A percentile compares a stretch with the other conserved stretches of the same genome.
Evolutionary conservation across 2,888 invertebrate species (phyloP).

Genomic region (Lathronympha strigana): DNA sequence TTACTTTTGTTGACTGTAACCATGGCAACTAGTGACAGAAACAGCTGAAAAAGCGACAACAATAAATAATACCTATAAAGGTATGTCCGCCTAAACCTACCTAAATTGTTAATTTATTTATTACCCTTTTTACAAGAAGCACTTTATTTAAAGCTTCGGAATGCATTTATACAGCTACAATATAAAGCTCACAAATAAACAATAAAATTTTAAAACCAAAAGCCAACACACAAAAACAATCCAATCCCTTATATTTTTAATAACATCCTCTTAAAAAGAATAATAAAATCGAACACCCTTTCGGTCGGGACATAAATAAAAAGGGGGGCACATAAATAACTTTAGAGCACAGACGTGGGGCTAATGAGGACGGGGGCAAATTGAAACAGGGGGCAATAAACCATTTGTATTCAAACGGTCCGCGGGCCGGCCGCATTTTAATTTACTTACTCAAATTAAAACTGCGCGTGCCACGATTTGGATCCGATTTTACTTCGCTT

Average conservation of each 20-base stretch:
- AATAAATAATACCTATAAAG: no score
- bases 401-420: constrained; percentile 81
- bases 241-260: constrained; percentile 30
- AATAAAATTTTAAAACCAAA: constrained; percentile 9
- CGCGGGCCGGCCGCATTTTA: constrained; percentile 77
- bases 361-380: constrained; percentile 71
- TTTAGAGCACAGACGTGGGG: constrained; percentile 57
- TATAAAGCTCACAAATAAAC: constrained; percentile 4
- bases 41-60: no score
- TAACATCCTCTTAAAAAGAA: constrained; percentile 48
- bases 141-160: background rate
- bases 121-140: no score
- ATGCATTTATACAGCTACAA: background rate
- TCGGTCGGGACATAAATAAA: constrained; percentile 65
- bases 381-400: constrained; percentile 74
- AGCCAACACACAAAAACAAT: background rate
- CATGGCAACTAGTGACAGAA: no score
- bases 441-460: constrained; percentile 83
- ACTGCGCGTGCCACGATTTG: constrained; percentile 80
- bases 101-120: no score
- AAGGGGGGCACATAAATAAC: constrained; percentile 65
- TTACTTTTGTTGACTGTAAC: no score
- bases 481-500: constrained; percentile 68
- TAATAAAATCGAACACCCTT: constrained; percentile 67
- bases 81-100: no score